Base-by-base conservation (phyloP, 2,888 invertebrate species). In the Isoperla grammatica region DNA sequence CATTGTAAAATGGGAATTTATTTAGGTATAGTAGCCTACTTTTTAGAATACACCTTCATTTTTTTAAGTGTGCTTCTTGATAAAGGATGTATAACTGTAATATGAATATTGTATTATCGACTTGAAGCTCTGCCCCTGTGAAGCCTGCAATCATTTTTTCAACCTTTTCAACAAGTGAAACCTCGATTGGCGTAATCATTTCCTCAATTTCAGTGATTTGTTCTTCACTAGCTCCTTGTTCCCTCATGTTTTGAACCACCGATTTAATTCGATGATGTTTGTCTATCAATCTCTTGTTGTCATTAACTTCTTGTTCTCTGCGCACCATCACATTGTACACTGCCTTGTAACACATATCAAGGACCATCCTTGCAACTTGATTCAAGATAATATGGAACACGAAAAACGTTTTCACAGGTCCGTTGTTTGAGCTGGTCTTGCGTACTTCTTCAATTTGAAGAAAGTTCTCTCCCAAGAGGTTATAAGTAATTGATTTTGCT, bases 201-300 rank as follows among this genome's bases (percentile, higher is more conserved):
- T 92, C 92, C 70, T 88, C 85, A 62, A 91, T 86, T 87, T 95
- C 94, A 59, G 84, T 81, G 61, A 92, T 81, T 73, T 91, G 88
- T 67, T 87, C 85, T 60, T 86, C 84, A 1, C 88, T 82, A 66
- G 90, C 90, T 0, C 87, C 87, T 64, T 88, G 84, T 67, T 85
- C 82, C 60, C 85, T 84, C 81, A 95, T 85, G 61, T 87, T 86
- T 70, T 87, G 84, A 61, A 87, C 82, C 53, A 95, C 87, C 63
- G 86, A 85, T 70, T 92, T 90, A 68, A 94, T 84, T 70, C 91
- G 81, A 67, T 90, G 86, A 68, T 91, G 88, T 75, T 95, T 95
- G 71, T 91, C 90, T 61, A 92, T 84, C 63, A 95, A 81, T 12
- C 93, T 81, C 70, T 86, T 87, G 73, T 93, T 87, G 62, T 81